These are phyloP conservation scores for Solenodon paradoxus DNA, from an alignment of 2,113 vertebrate genomes.

Conservation along the genomic window DNA sequence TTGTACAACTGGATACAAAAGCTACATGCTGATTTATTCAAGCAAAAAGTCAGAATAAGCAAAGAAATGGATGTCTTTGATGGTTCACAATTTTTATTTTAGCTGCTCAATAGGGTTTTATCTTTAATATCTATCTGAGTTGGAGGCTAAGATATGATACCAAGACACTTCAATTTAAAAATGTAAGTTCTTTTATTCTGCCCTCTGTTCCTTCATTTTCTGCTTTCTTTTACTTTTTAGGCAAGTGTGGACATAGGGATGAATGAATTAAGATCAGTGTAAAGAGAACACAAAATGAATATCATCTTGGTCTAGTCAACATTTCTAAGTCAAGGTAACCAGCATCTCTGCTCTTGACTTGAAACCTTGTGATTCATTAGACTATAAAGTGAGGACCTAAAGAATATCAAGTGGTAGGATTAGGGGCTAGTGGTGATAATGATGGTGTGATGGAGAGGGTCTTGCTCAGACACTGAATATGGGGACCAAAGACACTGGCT, in stretches of 20 bases:
- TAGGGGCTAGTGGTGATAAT: not conserved
- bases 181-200: not conserved
- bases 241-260: not conserved
- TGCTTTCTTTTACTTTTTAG: not conserved
- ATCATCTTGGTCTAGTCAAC: not conserved
- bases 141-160: not conserved
- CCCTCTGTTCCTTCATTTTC: not conserved
- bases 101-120: not conserved
- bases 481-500: not conserved
- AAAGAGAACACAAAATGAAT: not conserved
- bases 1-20: not conserved
- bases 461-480: rapidly evolving
- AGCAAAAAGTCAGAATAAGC: not conserved
- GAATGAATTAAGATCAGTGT: not conserved
- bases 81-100: not conserved
- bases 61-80: not conserved
- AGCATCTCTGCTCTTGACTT: not conserved
- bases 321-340: not conserved
- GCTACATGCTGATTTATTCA: not conserved
- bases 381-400: not conserved
- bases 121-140: not conserved
- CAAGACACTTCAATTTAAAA: not conserved
- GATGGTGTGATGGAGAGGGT: too few relatives aligned
- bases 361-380: not conserved
- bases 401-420: not conserved